These are phyloP conservation scores for Hippolais icterina DNA, from an alignment of 2,113 vertebrate genomes.

Conservation along the genomic window DNA sequence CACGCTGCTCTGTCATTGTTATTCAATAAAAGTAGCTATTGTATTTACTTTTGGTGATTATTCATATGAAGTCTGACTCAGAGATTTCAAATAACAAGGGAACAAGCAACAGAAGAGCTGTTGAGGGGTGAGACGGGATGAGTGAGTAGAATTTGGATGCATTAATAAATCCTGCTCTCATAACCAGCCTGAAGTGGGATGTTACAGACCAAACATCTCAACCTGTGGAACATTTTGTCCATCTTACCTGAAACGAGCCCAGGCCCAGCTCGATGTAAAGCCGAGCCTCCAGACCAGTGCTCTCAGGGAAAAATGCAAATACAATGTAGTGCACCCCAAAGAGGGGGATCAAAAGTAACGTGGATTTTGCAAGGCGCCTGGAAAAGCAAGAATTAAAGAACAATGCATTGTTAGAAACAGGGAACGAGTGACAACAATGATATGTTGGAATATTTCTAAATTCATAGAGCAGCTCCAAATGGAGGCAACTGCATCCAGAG, in stretches of 20 bases:
- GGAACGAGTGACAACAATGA: not conserved
- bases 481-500: not conserved
- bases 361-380: constrained; percentile 73
- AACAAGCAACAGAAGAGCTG: not conserved
- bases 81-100: not conserved
- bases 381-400: not conserved
- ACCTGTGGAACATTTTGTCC: not conserved
- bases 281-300: constrained; percentile 57
- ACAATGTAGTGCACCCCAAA: constrained; percentile 73
- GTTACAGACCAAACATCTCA: not conserved
- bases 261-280: constrained; percentile 70
- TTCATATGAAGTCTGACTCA: not conserved
- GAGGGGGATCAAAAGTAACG: constrained; percentile 67
- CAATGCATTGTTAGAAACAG: not conserved
- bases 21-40: not conserved
- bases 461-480: not conserved
- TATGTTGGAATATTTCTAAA: not conserved
- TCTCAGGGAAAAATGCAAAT: constrained; percentile 70
- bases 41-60: not conserved
- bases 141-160: not conserved
- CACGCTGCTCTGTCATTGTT: not conserved
- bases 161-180: not conserved
- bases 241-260: constrained; percentile 69
- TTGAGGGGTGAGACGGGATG: not conserved
- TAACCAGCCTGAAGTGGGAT: not conserved